Evolutionary conservation across 2,888 invertebrate species (phyloP), one percentile per base, ranked within the genome.

Genomic region (Netelia virgata): DNA sequence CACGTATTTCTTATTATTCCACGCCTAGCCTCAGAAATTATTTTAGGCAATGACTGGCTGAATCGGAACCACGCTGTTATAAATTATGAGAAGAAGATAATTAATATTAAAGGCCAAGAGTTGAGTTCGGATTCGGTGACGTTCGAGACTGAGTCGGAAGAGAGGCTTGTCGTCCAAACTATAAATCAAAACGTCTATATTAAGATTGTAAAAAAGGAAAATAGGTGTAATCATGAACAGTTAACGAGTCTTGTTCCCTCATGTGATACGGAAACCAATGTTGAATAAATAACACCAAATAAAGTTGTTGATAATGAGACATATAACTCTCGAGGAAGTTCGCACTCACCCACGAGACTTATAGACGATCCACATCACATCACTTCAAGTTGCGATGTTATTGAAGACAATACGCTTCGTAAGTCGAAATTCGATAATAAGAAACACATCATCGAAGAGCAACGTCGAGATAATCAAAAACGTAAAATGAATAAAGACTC

Each of bases 1-100:
- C 59, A 57, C 5, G 64, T 41, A 9, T 85, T 83, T 80, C 69
- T 84, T 6, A 18, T 83, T 11, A 72, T 86, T 8, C 81, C 83
- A 1, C 16, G 63, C 18, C 53, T 85, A 3, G 68, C 81, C 0
- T 74, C 81, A 10, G 50, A 64, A 10, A 72, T 84, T 3, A 86
- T 86, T 18, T 10, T 84, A 1, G 84, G 78, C 18, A 85, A 68
- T n/a, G 50, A 68, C 20, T 68, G 47, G 47, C 20, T 68, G 11
- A 14, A 23, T 9, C 18, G 23, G 0, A 20, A 68, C 20, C 47
- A n/a, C 9, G 50, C 23, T 11, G 23, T 68, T 1, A 68, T 68
- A 6, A 18, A 68, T 68, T 68, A 68, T 23, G 23, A 68, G 11
- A 50, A 10, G 8, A 20, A 50, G 23, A 28, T 14, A 20, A 50